Conservation (phyloP, 2,888 invertebrate species). For the Nymphalis c-album region DNA sequence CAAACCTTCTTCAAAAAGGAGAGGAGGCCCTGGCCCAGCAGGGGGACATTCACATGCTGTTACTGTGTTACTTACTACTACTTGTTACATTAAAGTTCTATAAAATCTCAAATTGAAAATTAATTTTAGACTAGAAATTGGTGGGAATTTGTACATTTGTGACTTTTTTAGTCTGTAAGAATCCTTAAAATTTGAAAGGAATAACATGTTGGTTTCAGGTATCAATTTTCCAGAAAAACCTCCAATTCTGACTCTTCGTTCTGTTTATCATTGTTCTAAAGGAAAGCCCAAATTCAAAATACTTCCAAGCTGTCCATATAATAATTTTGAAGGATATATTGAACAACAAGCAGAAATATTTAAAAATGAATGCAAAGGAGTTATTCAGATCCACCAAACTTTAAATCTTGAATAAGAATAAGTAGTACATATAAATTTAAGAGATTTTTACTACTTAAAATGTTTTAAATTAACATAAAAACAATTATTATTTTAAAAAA, state of each 20-base stretch:
- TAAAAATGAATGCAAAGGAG: constrained; percentile 70
- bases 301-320: constrained; percentile 67
- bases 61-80: too few relatives aligned
- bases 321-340: constrained; percentile 73
- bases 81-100: too few relatives aligned
- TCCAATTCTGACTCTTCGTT: constrained; percentile 77
- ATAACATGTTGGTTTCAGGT: constrained; percentile 47
- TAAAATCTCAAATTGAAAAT: too few relatives aligned
- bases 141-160: too few relatives aligned
- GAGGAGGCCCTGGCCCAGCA: too few relatives aligned
- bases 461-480: neutral
- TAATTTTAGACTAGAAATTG: too few relatives aligned
- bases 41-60: too few relatives aligned
- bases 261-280: constrained; percentile 79
- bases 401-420: constrained; percentile 44
- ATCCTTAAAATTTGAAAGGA: constrained; percentile 1
- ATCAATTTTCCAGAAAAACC: constrained; percentile 79
- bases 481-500: neutral
- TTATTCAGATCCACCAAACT: constrained; percentile 51
- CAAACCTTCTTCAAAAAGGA: too few relatives aligned
- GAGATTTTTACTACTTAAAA: neutral
- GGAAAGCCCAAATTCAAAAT: constrained; percentile 72
- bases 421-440: too few relatives aligned
- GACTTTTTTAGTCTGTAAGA: too few relatives aligned
- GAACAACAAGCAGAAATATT: constrained; percentile 75